Evolutionary conservation across 2,113 vertebrate genomes (phyloP).

Genomic region (Psilopogon haemacephalus): DNA sequence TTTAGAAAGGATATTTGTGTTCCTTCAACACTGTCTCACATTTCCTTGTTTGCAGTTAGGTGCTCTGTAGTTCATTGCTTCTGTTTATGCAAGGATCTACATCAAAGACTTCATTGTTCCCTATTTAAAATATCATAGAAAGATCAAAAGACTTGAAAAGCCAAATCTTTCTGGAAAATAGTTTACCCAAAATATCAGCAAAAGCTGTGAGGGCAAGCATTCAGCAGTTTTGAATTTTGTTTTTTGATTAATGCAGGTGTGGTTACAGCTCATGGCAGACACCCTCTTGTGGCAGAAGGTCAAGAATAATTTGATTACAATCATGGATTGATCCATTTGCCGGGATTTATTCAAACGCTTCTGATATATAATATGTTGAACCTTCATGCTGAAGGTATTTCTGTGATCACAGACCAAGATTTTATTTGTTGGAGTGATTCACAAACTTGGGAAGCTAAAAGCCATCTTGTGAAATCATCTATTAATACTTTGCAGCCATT

Average conservation of each 20-base stretch:
- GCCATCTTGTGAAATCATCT: neutral
- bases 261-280: neutral
- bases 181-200: neutral
- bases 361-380: neutral
- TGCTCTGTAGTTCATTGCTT: neutral
- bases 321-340: neutral
- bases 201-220: neutral
- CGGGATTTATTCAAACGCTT: neutral
- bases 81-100: slow-evolving; percentile 25
- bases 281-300: slow-evolving; percentile 14
- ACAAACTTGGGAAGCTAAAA: neutral
- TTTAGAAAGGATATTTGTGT: neutral
- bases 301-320: neutral
- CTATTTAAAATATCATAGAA: neutral
- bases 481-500: neutral
- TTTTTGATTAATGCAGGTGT: neutral
- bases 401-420: neutral
- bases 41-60: neutral
- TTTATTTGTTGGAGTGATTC: neutral
- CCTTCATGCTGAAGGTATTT: neutral
- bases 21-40: neutral
- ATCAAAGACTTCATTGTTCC: slow-evolving; percentile 21
- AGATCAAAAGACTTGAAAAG: slow-evolving; percentile 60
- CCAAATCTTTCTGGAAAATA: slow-evolving; percentile 19
- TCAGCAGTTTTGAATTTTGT: neutral